Base-by-base conservation (phyloP, 2,888 invertebrate species). In the Theodoxus fluviatilis region DNA sequence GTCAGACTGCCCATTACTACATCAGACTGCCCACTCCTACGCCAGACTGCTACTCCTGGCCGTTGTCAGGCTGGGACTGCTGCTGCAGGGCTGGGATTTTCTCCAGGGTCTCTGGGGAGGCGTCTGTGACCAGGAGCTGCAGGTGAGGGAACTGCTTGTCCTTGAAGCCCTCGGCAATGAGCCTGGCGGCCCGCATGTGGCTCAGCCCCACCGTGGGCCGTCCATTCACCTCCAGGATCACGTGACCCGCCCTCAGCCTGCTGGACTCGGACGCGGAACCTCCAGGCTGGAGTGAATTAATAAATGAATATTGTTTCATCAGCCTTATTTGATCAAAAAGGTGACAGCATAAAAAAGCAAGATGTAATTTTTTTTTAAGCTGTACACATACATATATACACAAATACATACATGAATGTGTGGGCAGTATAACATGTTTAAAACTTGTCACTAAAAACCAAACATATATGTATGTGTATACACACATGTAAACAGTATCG, bases 211-310 rank as follows among this genome's bases (percentile, higher is more conserved):
- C 89, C 70, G 91, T 88, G 79, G 90, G 89, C 77, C 88, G 91
- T 75, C 95, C 95, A 87, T 95, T 94, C 78, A 95, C 94, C 87
- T 95, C 95, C 77, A 97, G 90, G 83, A 98, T 95, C 78, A 96
- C 90, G 89, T 97, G 96, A 72, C 97, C 97, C 76, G 96, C 95
- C 88, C 95, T 94, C 77, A 98, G 90, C 73, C 95, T 95, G 55
- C 95, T 96, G 63, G 95, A 94, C 86, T 94, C 93, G 87, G 92
- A 94, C 57, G 97, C 97, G 73, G 96, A 95, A 68, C 97, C 97
- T 87, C 94, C 94, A 89, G 95, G 95, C 96, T 96, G 87, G 72
- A 70, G 75, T 73, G 65, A n/a, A n/a, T n/a, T n/a, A n/a, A n/a
- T n/a, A n/a, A 49, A 43, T 33, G 43, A 63, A 61, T n/a, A 63